A percentile compares a stretch with the other conserved stretches of the same genome.
Conservation (phyloP, 2,797 vertebrate genomes). For the Mico argentatus region DNA sequence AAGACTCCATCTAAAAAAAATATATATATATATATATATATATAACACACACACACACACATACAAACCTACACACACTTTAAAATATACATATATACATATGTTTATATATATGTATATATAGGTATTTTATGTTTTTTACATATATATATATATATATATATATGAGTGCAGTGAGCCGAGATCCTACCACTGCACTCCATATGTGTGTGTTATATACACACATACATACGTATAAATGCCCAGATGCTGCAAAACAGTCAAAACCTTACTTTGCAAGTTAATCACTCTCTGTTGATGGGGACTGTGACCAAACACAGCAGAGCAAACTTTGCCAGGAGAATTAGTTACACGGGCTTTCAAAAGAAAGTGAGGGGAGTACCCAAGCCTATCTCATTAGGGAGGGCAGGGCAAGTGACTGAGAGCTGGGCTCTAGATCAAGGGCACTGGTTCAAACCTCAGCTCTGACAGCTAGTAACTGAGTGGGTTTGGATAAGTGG, state of each 20-base stretch:
- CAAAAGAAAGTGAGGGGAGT: background rate
- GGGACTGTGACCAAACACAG: background rate
- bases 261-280: background rate
- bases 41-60: too few relatives aligned
- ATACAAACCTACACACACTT: too few relatives aligned
- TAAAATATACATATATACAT: too few relatives aligned
- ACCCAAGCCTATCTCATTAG: background rate
- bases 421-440: background rate
- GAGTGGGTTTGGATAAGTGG: background rate
- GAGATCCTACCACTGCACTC: too few relatives aligned
- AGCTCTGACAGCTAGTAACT: background rate
- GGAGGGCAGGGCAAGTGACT: background rate
- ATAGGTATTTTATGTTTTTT: too few relatives aligned
- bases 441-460: background rate
- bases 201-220: too few relatives aligned
- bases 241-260: background rate
- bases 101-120: too few relatives aligned
- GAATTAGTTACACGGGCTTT: background rate
- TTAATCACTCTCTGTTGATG: background rate
- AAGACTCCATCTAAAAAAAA: background rate
- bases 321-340: background rate
- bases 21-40: too few relatives aligned
- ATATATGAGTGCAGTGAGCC: too few relatives aligned
- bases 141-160: too few relatives aligned
- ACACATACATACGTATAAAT: background rate